These are phyloP conservation scores for Periparus ater DNA, from an alignment of 2,797 vertebrate genomes.

Conservation along the genomic window DNA sequence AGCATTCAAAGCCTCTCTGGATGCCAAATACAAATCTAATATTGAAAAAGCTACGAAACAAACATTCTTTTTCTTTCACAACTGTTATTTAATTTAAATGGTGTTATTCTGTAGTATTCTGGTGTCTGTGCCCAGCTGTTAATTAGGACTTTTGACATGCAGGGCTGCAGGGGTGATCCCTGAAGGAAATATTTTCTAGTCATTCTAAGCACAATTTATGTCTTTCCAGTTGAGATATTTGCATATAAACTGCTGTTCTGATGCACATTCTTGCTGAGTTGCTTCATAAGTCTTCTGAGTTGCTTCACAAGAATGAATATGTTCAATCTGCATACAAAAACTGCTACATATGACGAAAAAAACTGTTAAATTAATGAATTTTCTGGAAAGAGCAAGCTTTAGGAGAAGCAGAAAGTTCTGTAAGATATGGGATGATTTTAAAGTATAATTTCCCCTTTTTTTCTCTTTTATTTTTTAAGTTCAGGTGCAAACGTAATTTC, in stretches of 20 bases:
- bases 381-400: neutral
- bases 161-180: neutral
- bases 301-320: neutral
- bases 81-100: neutral
- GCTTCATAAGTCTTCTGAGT: neutral
- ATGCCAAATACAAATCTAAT: neutral
- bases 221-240: conserved; percentile 8
- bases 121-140: neutral
- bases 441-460: neutral
- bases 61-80: neutral
- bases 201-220: neutral
- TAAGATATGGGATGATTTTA: neutral
- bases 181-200: neutral
- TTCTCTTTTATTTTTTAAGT: neutral
- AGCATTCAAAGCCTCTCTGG: neutral
- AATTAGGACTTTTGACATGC: conserved; percentile 5
- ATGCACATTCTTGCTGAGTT: neutral
- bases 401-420: neutral
- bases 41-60: neutral
- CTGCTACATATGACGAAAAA: neutral
- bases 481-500: neutral
- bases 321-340: neutral
- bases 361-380: neutral
- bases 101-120: neutral
- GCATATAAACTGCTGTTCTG: neutral